Evolutionary conservation across 1,140 invertebrate species (phyloP).

Genomic region (Panulirus ornatus): DNA sequence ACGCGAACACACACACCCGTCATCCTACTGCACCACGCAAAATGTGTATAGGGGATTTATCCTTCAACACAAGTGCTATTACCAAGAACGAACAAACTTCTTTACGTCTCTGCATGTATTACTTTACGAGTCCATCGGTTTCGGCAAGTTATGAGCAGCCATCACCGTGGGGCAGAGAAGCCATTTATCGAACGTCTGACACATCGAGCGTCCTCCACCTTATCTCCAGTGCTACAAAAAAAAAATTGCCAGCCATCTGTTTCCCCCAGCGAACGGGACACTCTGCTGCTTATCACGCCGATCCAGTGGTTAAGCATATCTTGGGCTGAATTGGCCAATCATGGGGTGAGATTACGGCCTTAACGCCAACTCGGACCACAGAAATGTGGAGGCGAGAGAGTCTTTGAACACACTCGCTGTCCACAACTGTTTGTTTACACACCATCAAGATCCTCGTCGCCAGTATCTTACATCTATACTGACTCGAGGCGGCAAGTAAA

Average conservation of each 20-base stretch:
- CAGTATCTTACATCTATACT: too few relatives aligned
- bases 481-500: too few relatives aligned
- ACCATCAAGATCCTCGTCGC: too few relatives aligned
- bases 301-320: neutral
- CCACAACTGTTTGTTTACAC: too few relatives aligned
- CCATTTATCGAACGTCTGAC: conserved; percentile 46
- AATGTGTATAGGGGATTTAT: neutral
- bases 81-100: neutral
- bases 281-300: too few relatives aligned
- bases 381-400: too few relatives aligned
- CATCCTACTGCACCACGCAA: too few relatives aligned
- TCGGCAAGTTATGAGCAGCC: conserved; percentile 30
- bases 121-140: neutral
- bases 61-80: too few relatives aligned
- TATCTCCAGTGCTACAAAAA: neutral
- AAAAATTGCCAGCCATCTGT: conserved; percentile 38
- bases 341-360: neutral
- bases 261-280: neutral
- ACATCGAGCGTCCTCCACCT: conserved; percentile 17
- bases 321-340: neutral
- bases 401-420: too few relatives aligned
- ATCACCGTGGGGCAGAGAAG: conserved; percentile 29
- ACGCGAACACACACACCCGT: neutral
- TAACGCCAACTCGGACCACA: too few relatives aligned
- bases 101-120: neutral